Evolutionary conservation across 2,888 invertebrate species (phyloP).

Genomic region (Timema podura): DNA sequence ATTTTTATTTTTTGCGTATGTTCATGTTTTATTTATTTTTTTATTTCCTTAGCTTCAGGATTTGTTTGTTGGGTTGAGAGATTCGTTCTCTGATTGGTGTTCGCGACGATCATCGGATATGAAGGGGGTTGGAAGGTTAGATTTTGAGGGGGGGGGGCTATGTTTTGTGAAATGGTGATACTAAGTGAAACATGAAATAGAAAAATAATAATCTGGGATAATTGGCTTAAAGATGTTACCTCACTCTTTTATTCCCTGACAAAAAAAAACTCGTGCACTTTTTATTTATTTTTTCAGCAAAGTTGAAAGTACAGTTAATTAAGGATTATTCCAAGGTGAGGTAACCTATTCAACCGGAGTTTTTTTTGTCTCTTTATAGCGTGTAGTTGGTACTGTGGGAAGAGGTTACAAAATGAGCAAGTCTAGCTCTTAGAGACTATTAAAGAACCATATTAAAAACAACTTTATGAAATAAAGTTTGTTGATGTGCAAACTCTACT

Average conservation of each 20-base stretch:
- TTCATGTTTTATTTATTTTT: slow-evolving; percentile 6
- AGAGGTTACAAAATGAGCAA: too few relatives aligned
- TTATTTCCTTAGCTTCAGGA: background rate
- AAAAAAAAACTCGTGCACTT: background rate
- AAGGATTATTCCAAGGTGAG: slow-evolving; percentile 3
- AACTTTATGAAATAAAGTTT: too few relatives aligned
- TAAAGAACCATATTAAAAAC: too few relatives aligned
- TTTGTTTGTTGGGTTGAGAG: slow-evolving; percentile 9
- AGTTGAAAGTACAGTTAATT: background rate
- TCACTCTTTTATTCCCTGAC: background rate
- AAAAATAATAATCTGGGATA: slow-evolving; percentile 17
- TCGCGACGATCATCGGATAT: too few relatives aligned
- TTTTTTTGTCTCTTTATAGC: too few relatives aligned
- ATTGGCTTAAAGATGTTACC: slow-evolving; percentile 15
- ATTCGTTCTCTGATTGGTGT: background rate
- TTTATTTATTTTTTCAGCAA: too few relatives aligned
- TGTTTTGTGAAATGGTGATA: background rate
- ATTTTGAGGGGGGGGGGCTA: background rate
- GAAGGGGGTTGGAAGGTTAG: too few relatives aligned
- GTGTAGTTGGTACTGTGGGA: too few relatives aligned
- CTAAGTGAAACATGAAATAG: slow-evolving; percentile 6
- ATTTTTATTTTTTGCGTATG: background rate
- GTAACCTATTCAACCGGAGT: background rate
- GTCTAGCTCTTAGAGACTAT: too few relatives aligned
- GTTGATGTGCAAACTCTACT: too few relatives aligned